A percentile compares a stretch with the other conserved stretches of the same genome.
These are phyloP conservation scores for Sarcophaga subvicina DNA, from an alignment of 2,888 invertebrate species.

Conservation along the genomic window DNA sequence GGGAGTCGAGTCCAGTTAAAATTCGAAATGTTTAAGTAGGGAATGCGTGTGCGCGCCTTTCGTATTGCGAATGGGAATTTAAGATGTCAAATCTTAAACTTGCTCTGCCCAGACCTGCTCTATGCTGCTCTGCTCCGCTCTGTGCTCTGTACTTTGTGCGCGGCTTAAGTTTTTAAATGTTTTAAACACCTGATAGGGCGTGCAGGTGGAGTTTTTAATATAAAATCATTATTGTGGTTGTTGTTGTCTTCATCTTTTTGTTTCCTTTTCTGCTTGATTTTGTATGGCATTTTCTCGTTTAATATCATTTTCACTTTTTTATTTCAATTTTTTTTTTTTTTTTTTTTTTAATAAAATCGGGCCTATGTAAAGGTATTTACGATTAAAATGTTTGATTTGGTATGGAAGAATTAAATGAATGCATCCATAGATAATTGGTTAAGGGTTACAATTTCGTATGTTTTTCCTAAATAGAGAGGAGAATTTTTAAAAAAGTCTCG, in stretches of 20 bases:
- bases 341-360: slow-evolving; percentile 27
- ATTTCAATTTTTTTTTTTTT: slow-evolving; percentile 3
- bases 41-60: slow-evolving; percentile 5
- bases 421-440: slow-evolving; percentile 11
- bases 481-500: too few relatives aligned
- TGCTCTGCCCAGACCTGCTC: slow-evolving; percentile 63
- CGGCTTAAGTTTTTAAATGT: slow-evolving; percentile 73
- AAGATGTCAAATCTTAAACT: slow-evolving; percentile 73
- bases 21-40: slow-evolving; percentile 25
- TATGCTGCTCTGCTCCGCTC: slow-evolving; percentile 61
- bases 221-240: neutral
- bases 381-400: slow-evolving; percentile 44
- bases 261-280: slow-evolving; percentile 9
- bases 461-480: too few relatives aligned
- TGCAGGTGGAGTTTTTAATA: slow-evolving; percentile 74
- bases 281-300: slow-evolving; percentile 32
- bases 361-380: slow-evolving; percentile 5
- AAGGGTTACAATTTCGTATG: neutral
- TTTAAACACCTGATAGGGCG: slow-evolving; percentile 77
- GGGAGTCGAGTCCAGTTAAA: slow-evolving; percentile 51
- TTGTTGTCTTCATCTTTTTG: slow-evolving; percentile 7
- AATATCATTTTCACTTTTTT: slow-evolving; percentile 60
- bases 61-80: slow-evolving; percentile 32
- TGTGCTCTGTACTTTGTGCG: neutral
- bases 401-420: slow-evolving; percentile 40